These are phyloP conservation scores for Aegotheles bennettii DNA, from an alignment of 2,113 vertebrate genomes.

Conservation along the genomic window DNA sequence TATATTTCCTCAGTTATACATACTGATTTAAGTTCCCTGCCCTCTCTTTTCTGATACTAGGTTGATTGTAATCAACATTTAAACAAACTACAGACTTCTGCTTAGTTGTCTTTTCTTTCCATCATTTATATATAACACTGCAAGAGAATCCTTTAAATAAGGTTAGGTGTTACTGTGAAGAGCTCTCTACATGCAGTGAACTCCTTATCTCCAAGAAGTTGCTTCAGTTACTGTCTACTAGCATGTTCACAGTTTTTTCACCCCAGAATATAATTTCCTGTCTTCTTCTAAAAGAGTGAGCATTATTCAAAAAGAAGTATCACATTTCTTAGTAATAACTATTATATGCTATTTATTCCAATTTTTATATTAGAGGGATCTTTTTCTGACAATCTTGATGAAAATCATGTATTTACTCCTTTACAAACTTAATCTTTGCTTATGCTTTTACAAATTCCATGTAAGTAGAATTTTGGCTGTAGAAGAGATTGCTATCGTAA, in stretches of 20 bases:
- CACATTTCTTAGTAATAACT: fast-evolving
- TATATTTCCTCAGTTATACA: not conserved
- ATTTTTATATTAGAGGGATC: not conserved
- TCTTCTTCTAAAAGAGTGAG: not conserved
- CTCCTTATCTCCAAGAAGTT: not conserved
- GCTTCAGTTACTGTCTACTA: not conserved
- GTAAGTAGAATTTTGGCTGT: not conserved
- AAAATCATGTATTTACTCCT: not conserved
- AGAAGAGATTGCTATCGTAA: not conserved
- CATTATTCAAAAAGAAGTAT: not conserved
- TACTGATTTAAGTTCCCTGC: not conserved
- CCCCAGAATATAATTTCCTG: not conserved
- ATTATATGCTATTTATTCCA: not conserved
- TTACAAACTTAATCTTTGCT: not conserved
- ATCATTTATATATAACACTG: not conserved
- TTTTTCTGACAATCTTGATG: not conserved
- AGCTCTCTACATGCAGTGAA: not conserved
- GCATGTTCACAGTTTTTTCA: not conserved
- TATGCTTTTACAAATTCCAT: not conserved
- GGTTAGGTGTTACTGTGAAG: not conserved
- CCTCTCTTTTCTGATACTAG: not conserved
- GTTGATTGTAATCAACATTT: not conserved
- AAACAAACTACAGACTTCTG: not conserved
- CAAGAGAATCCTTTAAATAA: not conserved
- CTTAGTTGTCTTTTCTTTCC: not conserved